A percentile compares a stretch with the other conserved stretches of the same genome.
These are phyloP conservation scores for Irena cyanogastra DNA, from an alignment of 2,113 vertebrate genomes.

Conservation along the genomic window DNA sequence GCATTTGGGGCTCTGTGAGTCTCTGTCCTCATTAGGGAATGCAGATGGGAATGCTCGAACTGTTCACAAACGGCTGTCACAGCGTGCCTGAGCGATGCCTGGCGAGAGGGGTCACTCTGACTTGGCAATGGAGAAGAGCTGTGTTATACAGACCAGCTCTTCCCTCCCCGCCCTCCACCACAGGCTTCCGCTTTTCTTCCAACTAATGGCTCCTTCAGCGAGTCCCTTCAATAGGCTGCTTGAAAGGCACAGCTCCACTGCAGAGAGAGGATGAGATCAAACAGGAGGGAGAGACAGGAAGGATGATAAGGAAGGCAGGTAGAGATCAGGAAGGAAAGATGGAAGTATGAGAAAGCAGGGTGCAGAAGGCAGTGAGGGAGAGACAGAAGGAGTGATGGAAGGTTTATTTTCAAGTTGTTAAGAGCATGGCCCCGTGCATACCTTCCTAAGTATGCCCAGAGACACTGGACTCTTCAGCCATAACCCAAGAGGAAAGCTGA, in stretches of 20 bases:
- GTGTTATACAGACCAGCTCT: background rate
- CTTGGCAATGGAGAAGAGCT: background rate
- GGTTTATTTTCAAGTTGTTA: background rate
- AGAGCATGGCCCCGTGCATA: background rate
- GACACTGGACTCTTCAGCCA: background rate
- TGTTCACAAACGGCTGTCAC: background rate
- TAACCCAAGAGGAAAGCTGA: background rate
- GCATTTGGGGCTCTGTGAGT: background rate
- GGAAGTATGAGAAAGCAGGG: background rate
- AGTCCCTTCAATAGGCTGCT: background rate
- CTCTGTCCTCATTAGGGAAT: background rate
- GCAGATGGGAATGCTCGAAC: background rate
- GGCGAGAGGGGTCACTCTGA: background rate
- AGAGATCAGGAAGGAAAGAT: background rate
- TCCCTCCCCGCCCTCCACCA: background rate
- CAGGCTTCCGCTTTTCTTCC: background rate
- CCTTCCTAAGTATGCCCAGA: background rate
- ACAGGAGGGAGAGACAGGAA: background rate
- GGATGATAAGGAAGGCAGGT: background rate
- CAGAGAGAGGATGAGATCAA: background rate
- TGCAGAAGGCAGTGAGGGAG: background rate
- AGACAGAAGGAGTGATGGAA: background rate
- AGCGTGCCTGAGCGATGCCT: background rate
- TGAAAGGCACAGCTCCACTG: background rate
- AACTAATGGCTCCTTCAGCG: constrained; percentile 6